These are phyloP conservation scores for Acrocyrtus sp. DNA, from an alignment of 2,888 invertebrate genomes.

Conservation along the genomic window DNA sequence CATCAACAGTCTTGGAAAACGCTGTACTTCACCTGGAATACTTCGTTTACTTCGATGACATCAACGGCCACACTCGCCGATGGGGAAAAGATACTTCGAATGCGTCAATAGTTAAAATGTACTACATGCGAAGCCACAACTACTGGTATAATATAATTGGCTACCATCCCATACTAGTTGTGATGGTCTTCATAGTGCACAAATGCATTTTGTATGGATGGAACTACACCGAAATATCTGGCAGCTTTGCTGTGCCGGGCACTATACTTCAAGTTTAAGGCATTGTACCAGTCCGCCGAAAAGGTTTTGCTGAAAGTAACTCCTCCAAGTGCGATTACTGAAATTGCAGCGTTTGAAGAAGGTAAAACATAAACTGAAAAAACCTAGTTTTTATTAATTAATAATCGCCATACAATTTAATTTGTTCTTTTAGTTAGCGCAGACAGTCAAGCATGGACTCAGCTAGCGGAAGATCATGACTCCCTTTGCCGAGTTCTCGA, in stretches of 20 bases:
- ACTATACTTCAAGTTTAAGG: constrained; percentile 50
- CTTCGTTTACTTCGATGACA: constrained; percentile 24
- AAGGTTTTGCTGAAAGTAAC: constrained; percentile 6
- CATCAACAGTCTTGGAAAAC: constrained; percentile 42
- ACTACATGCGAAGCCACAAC: constrained; percentile 24
- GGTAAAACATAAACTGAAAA: too few relatives aligned
- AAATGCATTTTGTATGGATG: constrained; percentile 42
- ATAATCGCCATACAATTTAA: neutral
- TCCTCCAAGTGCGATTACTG: too few relatives aligned
- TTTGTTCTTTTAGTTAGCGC: neutral
- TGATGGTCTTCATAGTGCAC: constrained; percentile 35
- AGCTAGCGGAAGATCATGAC: constrained; percentile 36
- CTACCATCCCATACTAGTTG: constrained; percentile 26
- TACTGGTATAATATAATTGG: constrained; percentile 29
- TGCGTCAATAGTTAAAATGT: constrained; percentile 20
- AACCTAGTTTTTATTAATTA: too few relatives aligned
- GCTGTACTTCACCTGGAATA: constrained; percentile 37
- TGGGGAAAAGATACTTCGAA: constrained; percentile 1
- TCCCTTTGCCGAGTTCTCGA: constrained; percentile 20
- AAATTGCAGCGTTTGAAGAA: too few relatives aligned
- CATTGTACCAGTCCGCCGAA: constrained; percentile 16
- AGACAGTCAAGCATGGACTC: constrained; percentile 32
- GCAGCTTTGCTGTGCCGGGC: constrained; percentile 45
- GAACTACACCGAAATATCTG: constrained; percentile 52
- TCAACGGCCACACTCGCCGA: constrained; percentile 16